Percentiles rank a stretch among this genome's conserved stretches.
Evolutionary conservation across 2,888 invertebrate species (phyloP).

Genomic region (Orthonychiurus folsomi): DNA sequence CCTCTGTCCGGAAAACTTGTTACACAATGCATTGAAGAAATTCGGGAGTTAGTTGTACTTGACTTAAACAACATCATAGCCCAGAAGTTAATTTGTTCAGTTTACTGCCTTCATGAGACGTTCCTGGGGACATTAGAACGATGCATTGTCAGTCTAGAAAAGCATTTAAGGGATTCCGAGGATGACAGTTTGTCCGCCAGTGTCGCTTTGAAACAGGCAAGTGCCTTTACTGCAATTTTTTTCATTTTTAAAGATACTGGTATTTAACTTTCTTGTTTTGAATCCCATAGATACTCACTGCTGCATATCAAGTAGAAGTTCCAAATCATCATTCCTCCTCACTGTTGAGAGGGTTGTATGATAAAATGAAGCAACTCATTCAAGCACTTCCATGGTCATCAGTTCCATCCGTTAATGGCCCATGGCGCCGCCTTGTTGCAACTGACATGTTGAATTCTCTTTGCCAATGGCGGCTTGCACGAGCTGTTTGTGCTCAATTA

Average conservation of each 20-base stretch:
- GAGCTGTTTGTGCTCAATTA: slow-evolving; percentile 58
- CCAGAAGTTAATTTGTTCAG: slow-evolving; percentile 64
- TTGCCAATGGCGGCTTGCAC: slow-evolving; percentile 60
- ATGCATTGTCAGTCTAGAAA: slow-evolving; percentile 55
- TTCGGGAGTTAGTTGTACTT: slow-evolving; percentile 65
- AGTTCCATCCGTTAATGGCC: slow-evolving; percentile 48
- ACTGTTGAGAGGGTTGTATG: slow-evolving; percentile 35
- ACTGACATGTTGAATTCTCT: slow-evolving; percentile 58
- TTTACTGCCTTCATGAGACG: slow-evolving; percentile 70
- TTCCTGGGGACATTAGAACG: slow-evolving; percentile 75
- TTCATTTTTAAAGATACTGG: not conserved
- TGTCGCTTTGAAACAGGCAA: slow-evolving; percentile 64
- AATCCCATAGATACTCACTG: slow-evolving; percentile 49
- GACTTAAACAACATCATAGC: slow-evolving; percentile 69
- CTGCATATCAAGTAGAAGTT: slow-evolving; percentile 67
- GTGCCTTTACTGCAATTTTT: not conserved
- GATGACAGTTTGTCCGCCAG: slow-evolving; percentile 54
- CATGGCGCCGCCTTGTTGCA: slow-evolving; percentile 65
- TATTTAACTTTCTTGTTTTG: not conserved
- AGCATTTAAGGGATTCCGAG: slow-evolving; percentile 35
- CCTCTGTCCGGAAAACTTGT: slow-evolving; percentile 41
- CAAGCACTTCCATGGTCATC: slow-evolving; percentile 55
- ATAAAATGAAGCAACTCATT: slow-evolving; percentile 56
- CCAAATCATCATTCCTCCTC: slow-evolving; percentile 44
- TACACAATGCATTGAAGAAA: slow-evolving; percentile 57